A percentile compares a stretch with the other conserved stretches of the same genome.
Evolutionary conservation across 1,140 invertebrate genomes (phyloP).

Genomic region (Laupala kohalensis): DNA sequence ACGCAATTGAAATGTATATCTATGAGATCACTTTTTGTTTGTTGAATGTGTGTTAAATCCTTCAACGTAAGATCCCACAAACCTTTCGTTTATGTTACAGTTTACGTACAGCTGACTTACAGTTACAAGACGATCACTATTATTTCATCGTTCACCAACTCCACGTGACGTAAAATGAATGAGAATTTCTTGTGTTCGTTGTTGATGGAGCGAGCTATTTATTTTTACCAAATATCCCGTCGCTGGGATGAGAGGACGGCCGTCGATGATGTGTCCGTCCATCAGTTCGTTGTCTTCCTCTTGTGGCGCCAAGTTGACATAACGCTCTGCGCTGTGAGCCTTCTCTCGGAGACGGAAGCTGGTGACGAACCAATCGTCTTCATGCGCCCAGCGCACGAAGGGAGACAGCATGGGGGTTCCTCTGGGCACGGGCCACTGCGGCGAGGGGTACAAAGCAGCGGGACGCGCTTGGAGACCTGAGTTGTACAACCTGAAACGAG

Average conservation of each 20-base stretch:
- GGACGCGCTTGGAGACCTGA: conserved; percentile 38
- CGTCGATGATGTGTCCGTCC: conserved; percentile 20
- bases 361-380: conserved; percentile 56
- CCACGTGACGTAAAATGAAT: too few relatives aligned
- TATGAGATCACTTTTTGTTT: too few relatives aligned
- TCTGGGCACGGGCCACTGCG: conserved; percentile 60
- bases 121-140: too few relatives aligned
- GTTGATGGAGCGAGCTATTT: neutral
- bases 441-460: conserved; percentile 36
- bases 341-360: conserved; percentile 40
- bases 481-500: conserved; percentile 14
- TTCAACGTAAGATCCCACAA: too few relatives aligned
- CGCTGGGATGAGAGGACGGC: conserved; percentile 42
- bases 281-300: conserved; percentile 14
- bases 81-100: too few relatives aligned
- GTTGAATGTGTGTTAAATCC: too few relatives aligned
- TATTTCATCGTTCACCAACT: too few relatives aligned
- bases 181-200: too few relatives aligned
- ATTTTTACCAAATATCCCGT: conserved; percentile 39
- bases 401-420: conserved; percentile 65
- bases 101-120: too few relatives aligned
- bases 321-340: neutral
- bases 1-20: too few relatives aligned
- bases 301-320: neutral
- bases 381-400: conserved; percentile 82